phyloP scores from a whole-genome alignment of 2,113 vertebrate genomes.

The Pelvicachromis taeniatus region DNA sequence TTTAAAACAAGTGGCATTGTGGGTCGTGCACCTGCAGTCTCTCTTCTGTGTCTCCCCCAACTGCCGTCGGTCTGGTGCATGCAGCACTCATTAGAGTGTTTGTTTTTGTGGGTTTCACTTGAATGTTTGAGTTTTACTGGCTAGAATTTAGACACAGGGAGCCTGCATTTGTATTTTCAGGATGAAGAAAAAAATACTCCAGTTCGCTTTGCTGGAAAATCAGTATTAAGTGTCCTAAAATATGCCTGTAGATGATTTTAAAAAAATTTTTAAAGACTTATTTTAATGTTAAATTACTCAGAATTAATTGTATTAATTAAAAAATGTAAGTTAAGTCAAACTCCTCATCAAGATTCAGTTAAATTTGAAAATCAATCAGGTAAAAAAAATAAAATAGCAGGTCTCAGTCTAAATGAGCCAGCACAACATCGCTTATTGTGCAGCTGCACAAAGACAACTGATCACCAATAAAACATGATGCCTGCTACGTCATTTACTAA shows the following conservation, averaged over 20 bases:
- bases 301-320: background rate
- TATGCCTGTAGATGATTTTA: background rate
- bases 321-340: background rate
- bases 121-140: background rate
- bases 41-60: background rate
- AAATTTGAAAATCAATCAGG: background rate
- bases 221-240: background rate
- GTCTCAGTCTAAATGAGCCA: background rate
- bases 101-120: background rate
- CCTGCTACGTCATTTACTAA: background rate
- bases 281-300: background rate
- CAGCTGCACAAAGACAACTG: background rate
- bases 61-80: background rate
- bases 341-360: background rate
- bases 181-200: background rate
- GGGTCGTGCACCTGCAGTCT: constrained; percentile 15
- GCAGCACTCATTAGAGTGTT: background rate
- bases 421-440: background rate
- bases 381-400: background rate
- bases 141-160: background rate
- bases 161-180: background rate
- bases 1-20: constrained; percentile 17
- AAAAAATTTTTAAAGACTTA: background rate
- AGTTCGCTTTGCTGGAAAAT: background rate
- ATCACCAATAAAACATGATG: background rate